A percentile compares a stretch with the other conserved stretches of the same genome.
Conservation (phyloP, 1,140 invertebrate species). For the Cotesia glomerata region DNA sequence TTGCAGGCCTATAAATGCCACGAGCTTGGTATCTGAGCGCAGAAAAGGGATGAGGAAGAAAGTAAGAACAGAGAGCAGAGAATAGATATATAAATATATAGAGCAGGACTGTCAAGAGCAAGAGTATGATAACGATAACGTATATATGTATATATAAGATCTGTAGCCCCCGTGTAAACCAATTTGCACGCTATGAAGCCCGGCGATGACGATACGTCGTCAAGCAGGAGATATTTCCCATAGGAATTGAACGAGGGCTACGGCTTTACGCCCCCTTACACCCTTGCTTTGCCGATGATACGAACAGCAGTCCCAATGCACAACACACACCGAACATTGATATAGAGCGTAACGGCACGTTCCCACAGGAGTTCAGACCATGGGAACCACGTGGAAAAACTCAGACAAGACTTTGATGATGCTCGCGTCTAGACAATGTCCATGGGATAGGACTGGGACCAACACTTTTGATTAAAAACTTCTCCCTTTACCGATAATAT, state of each 20-base stretch:
- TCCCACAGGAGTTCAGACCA: constrained; percentile 53
- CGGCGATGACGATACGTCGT: constrained; percentile 45
- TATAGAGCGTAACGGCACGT: constrained; percentile 37
- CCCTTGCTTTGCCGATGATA: neutral
- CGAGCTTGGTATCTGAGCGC: neutral
- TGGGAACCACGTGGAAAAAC: constrained; percentile 45
- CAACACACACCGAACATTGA: constrained; percentile 8
- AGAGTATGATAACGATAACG: no score
- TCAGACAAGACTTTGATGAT: constrained; percentile 36
- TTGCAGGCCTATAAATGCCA: neutral
- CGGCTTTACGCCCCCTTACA: constrained; percentile 3
- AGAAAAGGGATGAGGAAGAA: neutral
- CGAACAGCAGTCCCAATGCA: neutral
- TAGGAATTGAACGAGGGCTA: constrained; percentile 46
- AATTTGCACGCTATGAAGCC: constrained; percentile 57
- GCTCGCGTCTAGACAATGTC: neutral
- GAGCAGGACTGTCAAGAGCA: no score
- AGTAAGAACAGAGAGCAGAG: neutral
- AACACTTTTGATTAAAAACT: constrained; percentile 25
- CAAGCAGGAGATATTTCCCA: constrained; percentile 56
- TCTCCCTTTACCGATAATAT: neutral
- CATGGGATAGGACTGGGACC: neutral
- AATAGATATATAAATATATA: neutral
- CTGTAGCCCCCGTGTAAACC: constrained; percentile 54
- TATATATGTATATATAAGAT: neutral